Evolutionary conservation across 2,888 invertebrate species (phyloP).

Genomic region (Standfussiana lucernea): DNA sequence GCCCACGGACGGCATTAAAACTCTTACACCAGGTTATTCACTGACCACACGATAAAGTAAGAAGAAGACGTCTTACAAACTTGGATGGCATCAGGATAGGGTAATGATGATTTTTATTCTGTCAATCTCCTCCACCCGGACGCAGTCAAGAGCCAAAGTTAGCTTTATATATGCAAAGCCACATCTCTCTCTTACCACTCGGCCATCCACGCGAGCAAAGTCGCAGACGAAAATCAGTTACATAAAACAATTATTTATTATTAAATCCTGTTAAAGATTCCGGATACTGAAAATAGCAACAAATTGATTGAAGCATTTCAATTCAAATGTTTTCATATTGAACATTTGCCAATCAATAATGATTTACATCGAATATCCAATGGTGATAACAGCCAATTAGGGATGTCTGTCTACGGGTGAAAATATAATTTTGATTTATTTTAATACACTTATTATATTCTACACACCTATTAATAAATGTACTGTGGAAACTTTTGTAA

Average conservation of each 20-base stretch:
- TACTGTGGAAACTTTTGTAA: too few relatives aligned
- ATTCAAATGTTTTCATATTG: constrained; percentile 15
- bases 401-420: background rate
- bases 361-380: constrained; percentile 1
- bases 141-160: too few relatives aligned
- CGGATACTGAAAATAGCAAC: background rate
- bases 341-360: constrained; percentile 24
- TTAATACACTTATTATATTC: background rate
- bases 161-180: too few relatives aligned
- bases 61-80: too few relatives aligned
- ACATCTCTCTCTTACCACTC: too few relatives aligned
- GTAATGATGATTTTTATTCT: too few relatives aligned
- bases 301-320: constrained; percentile 14
- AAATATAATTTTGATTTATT: background rate
- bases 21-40: too few relatives aligned
- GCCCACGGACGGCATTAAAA: too few relatives aligned
- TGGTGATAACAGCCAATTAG: constrained; percentile 13
- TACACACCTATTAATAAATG: background rate
- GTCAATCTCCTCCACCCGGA: too few relatives aligned
- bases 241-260: background rate
- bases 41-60: too few relatives aligned
- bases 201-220: background rate
- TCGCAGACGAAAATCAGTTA: background rate
- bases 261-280: background rate
- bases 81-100: too few relatives aligned